Evolutionary conservation across 2,113 vertebrate species (phyloP).

Genomic region (Prolemur simus): DNA sequence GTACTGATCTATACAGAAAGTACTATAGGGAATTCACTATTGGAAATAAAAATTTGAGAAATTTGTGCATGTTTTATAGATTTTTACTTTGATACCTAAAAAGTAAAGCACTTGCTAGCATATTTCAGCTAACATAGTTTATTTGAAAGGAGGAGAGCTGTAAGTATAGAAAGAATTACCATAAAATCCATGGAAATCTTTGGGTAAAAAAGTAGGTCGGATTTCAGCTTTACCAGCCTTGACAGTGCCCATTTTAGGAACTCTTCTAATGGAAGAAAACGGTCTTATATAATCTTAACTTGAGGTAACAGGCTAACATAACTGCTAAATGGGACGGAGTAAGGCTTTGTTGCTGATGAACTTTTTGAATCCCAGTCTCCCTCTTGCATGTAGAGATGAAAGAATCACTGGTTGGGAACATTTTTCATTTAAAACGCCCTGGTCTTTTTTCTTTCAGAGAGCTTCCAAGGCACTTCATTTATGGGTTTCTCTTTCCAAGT

Average conservation of each 20-base stretch:
- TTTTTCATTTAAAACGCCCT: constrained; percentile 42
- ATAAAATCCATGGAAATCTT: constrained; percentile 50
- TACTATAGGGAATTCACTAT: not conserved
- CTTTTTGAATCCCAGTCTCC: constrained; percentile 22
- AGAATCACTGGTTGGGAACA: constrained; percentile 20
- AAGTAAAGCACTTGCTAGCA: not conserved
- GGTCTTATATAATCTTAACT: constrained; percentile 37
- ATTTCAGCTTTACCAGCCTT: constrained; percentile 49
- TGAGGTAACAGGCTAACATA: constrained; percentile 30
- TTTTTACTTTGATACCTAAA: constrained; percentile 34
- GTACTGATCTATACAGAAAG: not conserved
- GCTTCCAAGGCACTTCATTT: constrained; percentile 5
- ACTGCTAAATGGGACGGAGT: not conserved
- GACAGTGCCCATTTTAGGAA: constrained; percentile 55
- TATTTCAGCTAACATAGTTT: constrained; percentile 6
- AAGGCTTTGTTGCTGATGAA: constrained; percentile 44
- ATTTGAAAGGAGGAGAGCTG: constrained; percentile 1
- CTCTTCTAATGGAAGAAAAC: constrained; percentile 50
- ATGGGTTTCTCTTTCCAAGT: constrained; percentile 29
- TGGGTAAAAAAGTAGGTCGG: constrained; percentile 56
- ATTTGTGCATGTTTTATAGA: not conserved
- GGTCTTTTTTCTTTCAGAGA: constrained; percentile 34
- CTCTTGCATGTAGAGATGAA: constrained; percentile 41
- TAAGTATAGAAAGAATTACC: constrained; percentile 25
- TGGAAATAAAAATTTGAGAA: not conserved